Conservation (phyloP, 2,113 vertebrate genomes). For the Cheilinus undulatus region DNA sequence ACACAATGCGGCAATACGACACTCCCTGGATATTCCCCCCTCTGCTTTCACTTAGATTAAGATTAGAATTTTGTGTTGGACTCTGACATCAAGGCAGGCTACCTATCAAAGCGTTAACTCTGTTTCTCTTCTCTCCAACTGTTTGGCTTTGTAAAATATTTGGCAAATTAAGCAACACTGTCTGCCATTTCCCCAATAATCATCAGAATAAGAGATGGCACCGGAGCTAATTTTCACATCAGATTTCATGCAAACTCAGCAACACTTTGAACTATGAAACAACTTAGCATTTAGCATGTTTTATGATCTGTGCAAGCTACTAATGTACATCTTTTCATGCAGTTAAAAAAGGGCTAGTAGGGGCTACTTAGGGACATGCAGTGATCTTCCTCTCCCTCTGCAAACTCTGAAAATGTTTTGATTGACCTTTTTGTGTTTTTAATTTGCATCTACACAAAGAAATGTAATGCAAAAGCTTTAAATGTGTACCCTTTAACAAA, state of each 20-base stretch:
- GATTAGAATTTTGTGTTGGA: slow-evolving; percentile 62
- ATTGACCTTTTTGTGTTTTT: slow-evolving; percentile 20
- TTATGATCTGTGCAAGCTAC: neutral
- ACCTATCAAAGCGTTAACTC: slow-evolving; percentile 72
- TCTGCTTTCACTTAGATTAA: slow-evolving; percentile 72
- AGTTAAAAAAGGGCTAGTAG: neutral
- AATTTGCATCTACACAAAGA: slow-evolving; percentile 9
- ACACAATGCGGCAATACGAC: slow-evolving; percentile 69
- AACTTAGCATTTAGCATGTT: slow-evolving; percentile 19
- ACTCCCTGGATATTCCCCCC: slow-evolving; percentile 67
- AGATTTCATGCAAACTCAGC: slow-evolving; percentile 49
- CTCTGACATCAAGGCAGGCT: slow-evolving; percentile 69
- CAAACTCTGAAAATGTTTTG: slow-evolving; percentile 18
- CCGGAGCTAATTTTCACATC: slow-evolving; percentile 45
- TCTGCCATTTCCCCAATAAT: slow-evolving; percentile 10
- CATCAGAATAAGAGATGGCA: slow-evolving; percentile 54
- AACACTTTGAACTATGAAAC: slow-evolving; percentile 54
- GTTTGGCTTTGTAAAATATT: slow-evolving; percentile 60
- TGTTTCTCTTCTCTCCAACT: slow-evolving; percentile 34
- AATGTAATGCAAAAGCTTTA: neutral
- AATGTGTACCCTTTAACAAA: neutral
- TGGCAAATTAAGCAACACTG: slow-evolving; percentile 45
- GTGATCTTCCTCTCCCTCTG: neutral
- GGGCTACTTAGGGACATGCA: slow-evolving; percentile 23
- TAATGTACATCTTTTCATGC: neutral